Evolutionary conservation across 2,888 invertebrate genomes (phyloP), one percentile per base, ranked within the genome.

Genomic region (Mythimna loreyi): DNA sequence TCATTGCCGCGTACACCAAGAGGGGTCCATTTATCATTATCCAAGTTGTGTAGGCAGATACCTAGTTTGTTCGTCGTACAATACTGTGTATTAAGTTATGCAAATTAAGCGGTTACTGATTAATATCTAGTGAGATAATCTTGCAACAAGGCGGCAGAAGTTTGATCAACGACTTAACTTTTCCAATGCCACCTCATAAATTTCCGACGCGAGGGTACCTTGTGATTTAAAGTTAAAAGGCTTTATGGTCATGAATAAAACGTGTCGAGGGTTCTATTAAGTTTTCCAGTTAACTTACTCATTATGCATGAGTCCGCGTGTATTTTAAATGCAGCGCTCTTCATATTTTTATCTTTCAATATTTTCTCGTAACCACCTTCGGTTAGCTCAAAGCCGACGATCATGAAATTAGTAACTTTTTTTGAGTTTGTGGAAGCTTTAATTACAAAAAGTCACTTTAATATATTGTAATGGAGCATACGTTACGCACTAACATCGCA

Each of bases 121-220:
- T 85, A 86, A 85, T 87, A 89, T 90, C 87, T 84, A 73, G 80
- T 67, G 78, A 86, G 87, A 90, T 90, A 88, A 91, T 91, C 89
- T 86, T 72, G 65, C 79, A 86, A 84, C 81, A 80, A 78, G 81
- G 80, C 81, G 80, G 81, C 78, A 73, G 72, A 88, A 91, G 86
- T 91, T 91, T 91, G 89, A 92, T 91, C 89, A 89, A 91, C 88
- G 90, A 87, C 88, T 83, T 82, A 92, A 93, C 90, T 93, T 92
- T 87, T 82, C 74, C 86, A 89, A 88, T 87, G 91, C 88, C 89
- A 91, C 90, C 90, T 89, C 89, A 89, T 92, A 92, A 93, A 92
- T 92, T 91, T 84, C 77, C 76, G 69, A 81, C 81, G 79, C 75
- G 67, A 80, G 82, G 53, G 64, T 85, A 86, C 82, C 85, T 89